Percentiles rank a stretch among this genome's conserved stretches.
These are phyloP conservation scores for Oegoconia quadripuncta DNA, from an alignment of 2,888 invertebrate species.

Conservation along the genomic window DNA sequence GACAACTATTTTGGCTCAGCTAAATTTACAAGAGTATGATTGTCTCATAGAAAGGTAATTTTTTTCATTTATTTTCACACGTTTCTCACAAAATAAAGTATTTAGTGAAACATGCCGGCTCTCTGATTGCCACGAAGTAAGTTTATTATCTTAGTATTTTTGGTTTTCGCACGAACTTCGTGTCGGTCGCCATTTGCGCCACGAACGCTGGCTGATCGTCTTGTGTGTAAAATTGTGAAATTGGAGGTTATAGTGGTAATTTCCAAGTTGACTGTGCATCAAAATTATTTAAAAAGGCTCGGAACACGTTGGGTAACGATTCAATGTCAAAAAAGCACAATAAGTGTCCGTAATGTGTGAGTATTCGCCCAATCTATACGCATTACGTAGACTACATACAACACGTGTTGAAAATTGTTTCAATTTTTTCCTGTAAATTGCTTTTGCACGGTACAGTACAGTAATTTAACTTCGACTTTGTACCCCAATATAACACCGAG, in stretches of 20 bases:
- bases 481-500: slow-evolving; percentile 27
- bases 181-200: slow-evolving; percentile 76
- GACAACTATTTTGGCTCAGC: slow-evolving; percentile 66
- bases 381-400: slow-evolving; percentile 39
- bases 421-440: slow-evolving; percentile 43
- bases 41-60: slow-evolving; percentile 62
- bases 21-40: slow-evolving; percentile 77
- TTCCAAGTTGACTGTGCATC: slow-evolving; percentile 49
- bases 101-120: slow-evolving; percentile 40
- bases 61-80: slow-evolving; percentile 30
- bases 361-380: slow-evolving; percentile 31
- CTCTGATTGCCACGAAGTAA: slow-evolving; percentile 49
- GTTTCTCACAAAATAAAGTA: slow-evolving; percentile 27
- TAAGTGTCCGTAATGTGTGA: slow-evolving; percentile 51
- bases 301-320: slow-evolving; percentile 28
- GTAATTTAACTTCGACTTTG: slow-evolving; percentile 36
- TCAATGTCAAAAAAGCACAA: slow-evolving; percentile 35
- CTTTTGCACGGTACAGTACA: slow-evolving; percentile 34
- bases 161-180: slow-evolving; percentile 50
- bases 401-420: slow-evolving; percentile 55
- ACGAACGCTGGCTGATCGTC: slow-evolving; percentile 62
- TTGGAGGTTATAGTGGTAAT: slow-evolving; percentile 70
- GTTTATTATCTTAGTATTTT: slow-evolving; percentile 32
- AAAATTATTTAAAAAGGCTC: slow-evolving; percentile 37
- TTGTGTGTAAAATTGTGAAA: slow-evolving; percentile 55